These are phyloP conservation scores for Megaleporinus macrocephalus DNA, from an alignment of 2,113 vertebrate genomes.

Conservation along the genomic window DNA sequence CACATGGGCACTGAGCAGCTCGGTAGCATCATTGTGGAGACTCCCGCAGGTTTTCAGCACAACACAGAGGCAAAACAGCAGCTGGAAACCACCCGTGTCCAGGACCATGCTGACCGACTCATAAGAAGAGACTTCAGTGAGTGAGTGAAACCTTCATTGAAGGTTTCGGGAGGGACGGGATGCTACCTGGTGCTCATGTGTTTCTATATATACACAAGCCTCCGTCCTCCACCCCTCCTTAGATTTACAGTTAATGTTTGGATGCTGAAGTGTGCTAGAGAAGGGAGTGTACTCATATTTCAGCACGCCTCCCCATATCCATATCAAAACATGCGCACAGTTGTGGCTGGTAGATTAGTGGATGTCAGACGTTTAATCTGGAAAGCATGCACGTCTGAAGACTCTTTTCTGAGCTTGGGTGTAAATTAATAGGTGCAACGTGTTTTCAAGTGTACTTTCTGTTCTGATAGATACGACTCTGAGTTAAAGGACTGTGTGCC, in stretches of 20 bases:
- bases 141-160: constrained; percentile 1
- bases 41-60: constrained; percentile 56
- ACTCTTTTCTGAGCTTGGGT: neutral
- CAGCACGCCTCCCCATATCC: constrained; percentile 10
- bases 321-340: constrained; percentile 6
- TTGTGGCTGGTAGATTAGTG: neutral
- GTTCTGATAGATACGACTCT: neutral
- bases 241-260: constrained; percentile 34
- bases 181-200: constrained; percentile 37
- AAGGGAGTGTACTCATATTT: constrained; percentile 37
- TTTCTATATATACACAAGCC: constrained; percentile 57
- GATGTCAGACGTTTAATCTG: neutral
- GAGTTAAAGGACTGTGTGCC: too few species aligned
- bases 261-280: constrained; percentile 31
- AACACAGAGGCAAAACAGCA: constrained; percentile 60
- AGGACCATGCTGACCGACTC: constrained; percentile 55
- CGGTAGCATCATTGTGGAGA: constrained; percentile 71
- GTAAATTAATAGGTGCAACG: neutral
- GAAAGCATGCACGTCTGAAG: constrained; percentile 7
- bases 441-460: constrained; percentile 8
- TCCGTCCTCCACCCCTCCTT: constrained; percentile 31
- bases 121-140: constrained; percentile 7
- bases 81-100: constrained; percentile 43
- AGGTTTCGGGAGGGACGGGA: constrained; percentile 20
- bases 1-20: constrained; percentile 34